Evolutionary conservation across 1,140 invertebrate species (phyloP).

Genomic region (Globodera rostochiensis): DNA sequence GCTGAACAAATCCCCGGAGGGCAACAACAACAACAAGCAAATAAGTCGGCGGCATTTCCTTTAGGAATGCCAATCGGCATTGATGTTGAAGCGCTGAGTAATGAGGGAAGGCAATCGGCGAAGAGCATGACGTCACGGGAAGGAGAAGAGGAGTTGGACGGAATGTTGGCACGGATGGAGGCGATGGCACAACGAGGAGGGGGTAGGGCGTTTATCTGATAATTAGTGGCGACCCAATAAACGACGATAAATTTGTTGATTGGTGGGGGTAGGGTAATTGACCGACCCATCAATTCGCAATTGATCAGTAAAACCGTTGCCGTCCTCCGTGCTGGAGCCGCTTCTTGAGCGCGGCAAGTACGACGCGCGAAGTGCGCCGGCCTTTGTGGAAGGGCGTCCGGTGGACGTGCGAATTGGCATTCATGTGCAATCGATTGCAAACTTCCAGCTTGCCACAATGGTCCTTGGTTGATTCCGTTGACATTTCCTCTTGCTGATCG

Average conservation of each 20-base stretch:
- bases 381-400: slow-evolving; percentile 46
- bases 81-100: slow-evolving; percentile 28
- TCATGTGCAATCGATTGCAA: slow-evolving; percentile 62
- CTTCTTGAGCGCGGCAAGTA: slow-evolving; percentile 8
- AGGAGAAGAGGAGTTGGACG: slow-evolving; percentile 40
- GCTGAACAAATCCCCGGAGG: background rate
- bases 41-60: slow-evolving; percentile 26
- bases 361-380: slow-evolving; percentile 52
- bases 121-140: background rate
- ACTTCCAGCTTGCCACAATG: slow-evolving; percentile 65
- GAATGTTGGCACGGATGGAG: slow-evolving; percentile 30
- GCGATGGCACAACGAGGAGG: slow-evolving; percentile 25
- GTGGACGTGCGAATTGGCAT: slow-evolving; percentile 60
- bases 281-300: background rate
- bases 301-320: slow-evolving; percentile 31
- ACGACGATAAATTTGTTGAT: too few relatives aligned
- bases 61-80: slow-evolving; percentile 38
- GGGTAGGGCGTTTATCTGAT: background rate
- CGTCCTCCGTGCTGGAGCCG: slow-evolving; percentile 27
- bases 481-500: too few relatives aligned
- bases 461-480: slow-evolving; percentile 17
- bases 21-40: background rate
- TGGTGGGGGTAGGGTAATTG: too few relatives aligned
- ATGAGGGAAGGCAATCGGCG: slow-evolving; percentile 35
- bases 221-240: too few relatives aligned